Base-by-base conservation (phyloP, 2,888 invertebrate species). In the Pachymerium ferrugineum region DNA sequence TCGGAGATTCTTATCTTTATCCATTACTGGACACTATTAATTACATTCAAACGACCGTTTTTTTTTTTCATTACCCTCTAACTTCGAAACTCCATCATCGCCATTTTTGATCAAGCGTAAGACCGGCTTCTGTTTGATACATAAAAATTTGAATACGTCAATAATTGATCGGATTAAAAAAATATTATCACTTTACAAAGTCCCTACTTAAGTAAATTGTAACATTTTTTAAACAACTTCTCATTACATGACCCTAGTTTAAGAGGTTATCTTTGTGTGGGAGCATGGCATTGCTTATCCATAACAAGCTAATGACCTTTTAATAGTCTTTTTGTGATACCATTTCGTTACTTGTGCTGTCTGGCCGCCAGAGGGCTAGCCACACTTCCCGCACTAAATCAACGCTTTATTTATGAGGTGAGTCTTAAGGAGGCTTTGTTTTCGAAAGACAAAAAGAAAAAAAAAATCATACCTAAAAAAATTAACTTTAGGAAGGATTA, bases 311-410 rank as follows among this genome's bases (percentile, higher is more conserved):
- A 47, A 47, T 47, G 47, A 47, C 47, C 47, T 47, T 47, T 47
- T 47, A 47, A 47, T 47, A 47, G 47, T 47, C 47, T 22, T 47
- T 47, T 47, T 47, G 47, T 47, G 47, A 47, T 47, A 47, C n/a
- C 47, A 47, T 47, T 47, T 47, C 47, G 47, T 47, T 47, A 47
- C 19, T 47, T 47, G 47, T 47, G 47, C 47, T 47, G 47, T 47
- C 47, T 47, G 47, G 47, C 47, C 47, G 47, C 47, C 47, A 47
- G 47, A 47, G 47, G 47, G 47, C 47, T 47, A 16, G 47, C 47
- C 47, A 47, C 47, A 47, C 47, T 47, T 47, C 47, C 47, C 47
- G 47, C 47, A 47, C 47, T 47, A 47, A 47, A 47, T 47, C 47
- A 47, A 47, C 47, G 47, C 22, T 47, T 47, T 47, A 47, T 47